Percentiles rank a stretch among this genome's conserved stretches.
These are phyloP conservation scores for Marasmarcha lunaedactyla DNA, from an alignment of 2,888 invertebrate species.

Conservation along the genomic window DNA sequence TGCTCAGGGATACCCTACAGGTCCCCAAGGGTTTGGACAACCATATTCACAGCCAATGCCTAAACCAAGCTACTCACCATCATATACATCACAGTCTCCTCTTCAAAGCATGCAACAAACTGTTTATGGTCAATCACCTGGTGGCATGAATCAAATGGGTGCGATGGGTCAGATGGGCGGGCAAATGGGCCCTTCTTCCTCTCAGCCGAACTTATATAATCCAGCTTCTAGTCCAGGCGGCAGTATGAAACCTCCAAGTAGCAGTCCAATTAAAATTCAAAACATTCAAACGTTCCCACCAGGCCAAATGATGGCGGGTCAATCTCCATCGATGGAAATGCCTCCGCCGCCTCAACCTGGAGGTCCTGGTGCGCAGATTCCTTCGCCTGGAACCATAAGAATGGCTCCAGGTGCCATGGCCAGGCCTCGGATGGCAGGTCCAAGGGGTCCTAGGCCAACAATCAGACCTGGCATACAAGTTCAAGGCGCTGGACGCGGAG, in stretches of 20 bases:
- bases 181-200: slow-evolving; percentile 32
- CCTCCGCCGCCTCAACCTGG: slow-evolving; percentile 17
- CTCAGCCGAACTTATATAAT: slow-evolving; percentile 31
- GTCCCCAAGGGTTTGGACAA: slow-evolving; percentile 38
- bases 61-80: slow-evolving; percentile 35
- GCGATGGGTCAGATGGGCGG: slow-evolving; percentile 20
- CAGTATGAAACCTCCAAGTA: slow-evolving; percentile 35
- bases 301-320: slow-evolving; percentile 23
- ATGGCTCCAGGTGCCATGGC: slow-evolving; percentile 44
- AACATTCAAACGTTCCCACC: slow-evolving; percentile 55
- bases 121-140: slow-evolving; percentile 41
- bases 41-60: slow-evolving; percentile 36
- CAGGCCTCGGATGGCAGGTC: slow-evolving; percentile 41
- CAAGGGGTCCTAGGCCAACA: slow-evolving; percentile 40
- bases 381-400: slow-evolving; percentile 41
- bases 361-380: slow-evolving; percentile 25
- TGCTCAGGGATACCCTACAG: slow-evolving; percentile 36
- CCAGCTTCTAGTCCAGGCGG: slow-evolving; percentile 41
- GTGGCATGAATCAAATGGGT: slow-evolving; percentile 24
- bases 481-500: slow-evolving; percentile 46
- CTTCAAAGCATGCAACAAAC: slow-evolving; percentile 59
- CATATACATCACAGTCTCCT: slow-evolving; percentile 43
- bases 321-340: slow-evolving; percentile 4
- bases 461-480: slow-evolving; percentile 53
- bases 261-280: slow-evolving; percentile 40